Conservation (phyloP, 1,140 invertebrate genomes). For the Lanistes nyassanus region DNA sequence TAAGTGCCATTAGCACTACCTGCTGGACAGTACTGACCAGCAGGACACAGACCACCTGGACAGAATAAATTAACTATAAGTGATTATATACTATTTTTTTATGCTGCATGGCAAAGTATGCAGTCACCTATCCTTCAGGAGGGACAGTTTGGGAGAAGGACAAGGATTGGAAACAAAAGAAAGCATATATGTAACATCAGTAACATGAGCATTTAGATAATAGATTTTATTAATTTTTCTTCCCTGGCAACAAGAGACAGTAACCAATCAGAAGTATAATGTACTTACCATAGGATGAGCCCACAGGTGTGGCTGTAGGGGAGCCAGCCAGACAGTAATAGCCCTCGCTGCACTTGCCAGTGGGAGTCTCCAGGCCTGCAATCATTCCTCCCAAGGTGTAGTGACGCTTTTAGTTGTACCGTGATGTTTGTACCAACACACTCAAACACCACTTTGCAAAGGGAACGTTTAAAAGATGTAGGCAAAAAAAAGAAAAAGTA, state of each 20-base stretch:
- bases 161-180: no score
- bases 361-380: conserved; percentile 24
- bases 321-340: conserved; percentile 58
- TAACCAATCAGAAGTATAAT: no score
- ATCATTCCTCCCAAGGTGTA: no score
- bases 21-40: conserved; percentile 53
- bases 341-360: conserved; percentile 53
- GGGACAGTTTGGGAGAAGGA: no score
- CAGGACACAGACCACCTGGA: conserved; percentile 55
- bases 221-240: background rate
- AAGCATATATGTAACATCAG: no score
- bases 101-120: background rate
- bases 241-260: background rate
- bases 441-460: background rate
- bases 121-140: no score
- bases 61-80: background rate
- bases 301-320: conserved; percentile 47
- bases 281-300: conserved; percentile 48
- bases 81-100: background rate
- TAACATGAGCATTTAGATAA: no score
- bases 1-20: conserved; percentile 53
- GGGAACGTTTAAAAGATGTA: background rate
- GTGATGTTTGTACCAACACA: background rate
- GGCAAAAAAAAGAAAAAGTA: background rate
- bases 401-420: no score